Evolutionary conservation across 1,140 invertebrate species (phyloP).

Genomic region (Dendroctonus ponderosae): DNA sequence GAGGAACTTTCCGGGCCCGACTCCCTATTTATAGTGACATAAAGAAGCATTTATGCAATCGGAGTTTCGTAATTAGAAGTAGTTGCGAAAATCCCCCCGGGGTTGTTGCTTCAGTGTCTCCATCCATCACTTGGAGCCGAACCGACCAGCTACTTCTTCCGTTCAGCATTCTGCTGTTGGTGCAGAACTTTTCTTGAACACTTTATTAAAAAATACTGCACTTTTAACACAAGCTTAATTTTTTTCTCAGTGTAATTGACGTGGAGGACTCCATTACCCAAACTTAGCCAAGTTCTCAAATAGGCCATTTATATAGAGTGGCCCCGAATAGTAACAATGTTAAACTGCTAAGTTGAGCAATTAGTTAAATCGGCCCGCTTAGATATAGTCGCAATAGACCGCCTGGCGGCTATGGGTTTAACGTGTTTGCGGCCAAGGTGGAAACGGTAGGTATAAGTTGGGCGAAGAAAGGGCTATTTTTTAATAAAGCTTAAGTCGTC

Average conservation of each 20-base stretch:
- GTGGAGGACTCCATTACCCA: slow-evolving; percentile 7
- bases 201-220: too few relatives aligned
- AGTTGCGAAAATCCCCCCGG: slow-evolving; percentile 30
- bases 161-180: background rate
- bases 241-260: slow-evolving; percentile 22
- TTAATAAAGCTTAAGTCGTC: background rate
- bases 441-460: background rate
- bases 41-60: slow-evolving; percentile 35
- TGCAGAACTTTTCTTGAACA: background rate
- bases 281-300: slow-evolving; percentile 23
- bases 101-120: slow-evolving; percentile 3
- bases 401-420: background rate
- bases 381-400: background rate
- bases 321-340: slow-evolving; percentile 13
- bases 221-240: background rate
- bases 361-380: slow-evolving; percentile 2
- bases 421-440: background rate
- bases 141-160: background rate
- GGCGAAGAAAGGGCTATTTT: background rate
- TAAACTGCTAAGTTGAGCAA: slow-evolving; percentile 7
- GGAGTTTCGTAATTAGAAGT: slow-evolving; percentile 34
- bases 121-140: slow-evolving; percentile 7
- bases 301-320: background rate
- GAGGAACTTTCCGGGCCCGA: slow-evolving; percentile 5
- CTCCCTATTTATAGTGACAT: slow-evolving; percentile 31